These are phyloP conservation scores for Paradisaea rubra DNA, from an alignment of 2,113 vertebrate species.

Conservation along the genomic window DNA sequence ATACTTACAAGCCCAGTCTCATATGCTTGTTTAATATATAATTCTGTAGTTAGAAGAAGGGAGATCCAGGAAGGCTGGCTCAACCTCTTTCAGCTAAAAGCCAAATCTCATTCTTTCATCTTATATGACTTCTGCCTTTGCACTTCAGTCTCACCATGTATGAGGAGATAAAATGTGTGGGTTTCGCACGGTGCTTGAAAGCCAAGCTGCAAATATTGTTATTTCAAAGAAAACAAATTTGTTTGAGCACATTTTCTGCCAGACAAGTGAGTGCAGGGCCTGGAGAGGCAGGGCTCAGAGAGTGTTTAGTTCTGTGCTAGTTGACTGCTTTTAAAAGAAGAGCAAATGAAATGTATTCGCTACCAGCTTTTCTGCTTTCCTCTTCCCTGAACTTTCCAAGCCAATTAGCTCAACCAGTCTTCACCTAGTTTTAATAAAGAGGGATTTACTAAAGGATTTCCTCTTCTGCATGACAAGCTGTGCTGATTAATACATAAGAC, in stretches of 20 bases:
- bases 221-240: slow-evolving; percentile 19
- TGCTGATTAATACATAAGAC: slow-evolving; percentile 1
- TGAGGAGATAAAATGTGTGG: neutral
- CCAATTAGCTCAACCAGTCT: slow-evolving; percentile 45
- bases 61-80: neutral
- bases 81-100: neutral
- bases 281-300: neutral
- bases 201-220: neutral
- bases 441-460: slow-evolving; percentile 6
- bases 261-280: neutral
- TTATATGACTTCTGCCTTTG: neutral
- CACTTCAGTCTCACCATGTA: neutral
- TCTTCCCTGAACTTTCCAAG: slow-evolving; percentile 4
- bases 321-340: neutral
- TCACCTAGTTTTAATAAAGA: slow-evolving; percentile 28
- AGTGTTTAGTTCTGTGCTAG: neutral
- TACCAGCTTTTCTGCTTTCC: slow-evolving; percentile 3
- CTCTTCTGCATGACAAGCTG: neutral
- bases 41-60: neutral
- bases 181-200: neutral
- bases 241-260: neutral
- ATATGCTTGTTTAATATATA: neutral
- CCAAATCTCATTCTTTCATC: neutral
- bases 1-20: neutral
- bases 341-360: neutral